Evolutionary conservation across 2,113 vertebrate genomes (phyloP).

Genomic region (Burhinus oedicnemus): DNA sequence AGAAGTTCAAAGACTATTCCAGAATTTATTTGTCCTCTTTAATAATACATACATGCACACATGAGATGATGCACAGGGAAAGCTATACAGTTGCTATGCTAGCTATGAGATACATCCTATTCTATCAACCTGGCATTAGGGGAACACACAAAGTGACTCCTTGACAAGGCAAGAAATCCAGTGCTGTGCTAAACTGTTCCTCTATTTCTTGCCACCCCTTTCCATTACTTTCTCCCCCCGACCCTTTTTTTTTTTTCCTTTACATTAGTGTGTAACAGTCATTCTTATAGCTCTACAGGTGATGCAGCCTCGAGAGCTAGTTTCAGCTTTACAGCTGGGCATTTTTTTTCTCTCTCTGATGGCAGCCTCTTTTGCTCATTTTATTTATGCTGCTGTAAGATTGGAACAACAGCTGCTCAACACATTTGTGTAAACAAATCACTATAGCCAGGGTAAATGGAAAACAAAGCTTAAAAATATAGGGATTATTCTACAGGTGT

Average conservation of each 20-base stretch:
- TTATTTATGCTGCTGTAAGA: background rate
- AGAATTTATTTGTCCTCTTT: background rate
- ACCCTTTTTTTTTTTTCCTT: background rate
- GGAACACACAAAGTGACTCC: background rate
- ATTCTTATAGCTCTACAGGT: background rate
- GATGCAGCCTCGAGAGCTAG: background rate
- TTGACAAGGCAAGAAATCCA: background rate
- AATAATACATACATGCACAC: background rate
- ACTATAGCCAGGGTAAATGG: background rate
- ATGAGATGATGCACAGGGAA: background rate
- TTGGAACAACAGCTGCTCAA: background rate
- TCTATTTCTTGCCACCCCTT: background rate
- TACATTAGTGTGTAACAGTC: background rate
- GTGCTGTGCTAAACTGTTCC: background rate
- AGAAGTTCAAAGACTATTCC: background rate
- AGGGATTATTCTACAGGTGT: background rate
- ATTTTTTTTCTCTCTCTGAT: background rate
- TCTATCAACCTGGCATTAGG: background rate
- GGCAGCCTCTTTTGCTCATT: background rate
- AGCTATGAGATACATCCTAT: background rate
- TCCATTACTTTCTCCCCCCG: background rate
- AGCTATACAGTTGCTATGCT: background rate
- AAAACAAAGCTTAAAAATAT: background rate
- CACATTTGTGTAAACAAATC: background rate
- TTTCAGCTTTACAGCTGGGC: background rate